Percentiles rank a stretch among this genome's conserved stretches.
Conservation (phyloP, 1,140 invertebrate genomes). For the Lepidurus apus region DNA sequence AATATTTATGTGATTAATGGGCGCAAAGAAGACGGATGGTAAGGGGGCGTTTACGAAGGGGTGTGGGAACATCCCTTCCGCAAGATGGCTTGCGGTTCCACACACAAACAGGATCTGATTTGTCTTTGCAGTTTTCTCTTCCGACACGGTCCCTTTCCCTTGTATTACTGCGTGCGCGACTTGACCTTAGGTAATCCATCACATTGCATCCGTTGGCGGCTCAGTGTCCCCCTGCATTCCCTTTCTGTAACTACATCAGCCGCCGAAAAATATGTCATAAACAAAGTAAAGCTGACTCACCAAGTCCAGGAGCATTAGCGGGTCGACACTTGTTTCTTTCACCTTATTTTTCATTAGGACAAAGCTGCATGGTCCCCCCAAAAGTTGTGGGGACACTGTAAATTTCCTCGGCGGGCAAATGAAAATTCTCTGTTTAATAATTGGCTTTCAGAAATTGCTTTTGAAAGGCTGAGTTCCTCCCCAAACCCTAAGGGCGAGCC, state of each 20-base stretch:
- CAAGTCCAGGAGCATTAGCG: too few relatives aligned
- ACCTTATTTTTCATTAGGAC: too few relatives aligned
- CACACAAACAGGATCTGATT: too few relatives aligned
- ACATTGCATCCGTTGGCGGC: background rate
- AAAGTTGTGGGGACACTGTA: background rate
- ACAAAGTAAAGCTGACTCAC: background rate
- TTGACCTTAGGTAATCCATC: too few relatives aligned
- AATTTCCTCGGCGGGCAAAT: background rate
- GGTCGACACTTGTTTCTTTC: too few relatives aligned
- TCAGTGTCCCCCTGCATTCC: background rate
- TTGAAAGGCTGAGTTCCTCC: conserved; percentile 8
- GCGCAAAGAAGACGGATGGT: background rate
- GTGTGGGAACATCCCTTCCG: background rate
- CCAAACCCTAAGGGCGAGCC: background rate
- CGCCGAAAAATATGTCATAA: background rate
- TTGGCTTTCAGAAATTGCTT: conserved; percentile 18
- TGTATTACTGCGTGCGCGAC: too few relatives aligned
- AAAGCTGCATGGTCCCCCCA: too few relatives aligned
- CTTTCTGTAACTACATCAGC: too few relatives aligned
- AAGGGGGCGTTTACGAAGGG: background rate
- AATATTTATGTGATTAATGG: background rate
- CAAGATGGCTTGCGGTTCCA: too few relatives aligned
- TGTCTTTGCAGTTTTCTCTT: too few relatives aligned
- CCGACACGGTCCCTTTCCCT: too few relatives aligned
- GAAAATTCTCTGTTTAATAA: background rate